These are phyloP conservation scores for Heliconius ethilla DNA, from an alignment of 2,888 invertebrate genomes.

Conservation along the genomic window DNA sequence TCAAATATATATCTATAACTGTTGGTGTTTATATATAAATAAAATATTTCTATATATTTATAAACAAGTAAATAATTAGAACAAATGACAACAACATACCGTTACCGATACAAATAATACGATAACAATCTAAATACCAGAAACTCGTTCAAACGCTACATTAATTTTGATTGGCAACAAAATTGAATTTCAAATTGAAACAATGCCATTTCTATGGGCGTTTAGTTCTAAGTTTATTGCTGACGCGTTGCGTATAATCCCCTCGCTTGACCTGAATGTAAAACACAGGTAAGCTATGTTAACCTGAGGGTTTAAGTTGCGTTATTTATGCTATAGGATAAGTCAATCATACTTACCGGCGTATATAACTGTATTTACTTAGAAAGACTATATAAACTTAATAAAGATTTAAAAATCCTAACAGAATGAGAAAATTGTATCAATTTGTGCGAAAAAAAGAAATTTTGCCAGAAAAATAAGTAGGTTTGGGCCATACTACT, in stretches of 20 bases:
- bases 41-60: background rate
- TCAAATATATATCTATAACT: too few relatives aligned
- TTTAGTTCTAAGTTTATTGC: conserved; percentile 30
- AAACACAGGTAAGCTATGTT: conserved; percentile 36
- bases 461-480: background rate
- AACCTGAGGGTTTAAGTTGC: conserved; percentile 24
- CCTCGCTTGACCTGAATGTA: conserved; percentile 41
- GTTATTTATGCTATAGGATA: background rate
- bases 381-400: too few relatives aligned
- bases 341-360: conserved; percentile 15
- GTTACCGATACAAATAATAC: background rate
- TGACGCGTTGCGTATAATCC: conserved; percentile 43
- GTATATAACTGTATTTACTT: background rate
- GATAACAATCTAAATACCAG: conserved; percentile 9
- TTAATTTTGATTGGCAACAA: conserved; percentile 3
- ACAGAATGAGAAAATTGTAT: background rate
- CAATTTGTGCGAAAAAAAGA: background rate
- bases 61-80: background rate
- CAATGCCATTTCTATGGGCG: conserved; percentile 23
- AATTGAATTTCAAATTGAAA: conserved; percentile 15
- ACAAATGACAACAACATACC: background rate
- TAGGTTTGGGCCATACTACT: background rate
- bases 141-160: conserved; percentile 1
- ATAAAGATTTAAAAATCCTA: background rate
- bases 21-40: too few relatives aligned